Conservation (phyloP, 2,797 vertebrate species). For the Corythornis leucogaster region DNA sequence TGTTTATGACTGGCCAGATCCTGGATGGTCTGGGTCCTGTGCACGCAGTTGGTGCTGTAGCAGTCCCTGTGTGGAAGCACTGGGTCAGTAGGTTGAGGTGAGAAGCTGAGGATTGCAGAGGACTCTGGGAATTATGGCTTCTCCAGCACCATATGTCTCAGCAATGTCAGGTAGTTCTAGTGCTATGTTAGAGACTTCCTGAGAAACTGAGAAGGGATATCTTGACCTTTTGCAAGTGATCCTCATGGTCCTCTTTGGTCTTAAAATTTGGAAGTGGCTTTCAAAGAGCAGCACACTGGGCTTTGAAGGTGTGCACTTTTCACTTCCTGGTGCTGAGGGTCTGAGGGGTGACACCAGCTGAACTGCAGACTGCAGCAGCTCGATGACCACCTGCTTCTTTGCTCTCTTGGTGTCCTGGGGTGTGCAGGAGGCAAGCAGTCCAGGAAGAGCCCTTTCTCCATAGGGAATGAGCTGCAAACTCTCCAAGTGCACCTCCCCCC, state of each 20-base stretch:
- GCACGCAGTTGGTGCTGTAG: neutral
- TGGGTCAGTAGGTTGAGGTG: neutral
- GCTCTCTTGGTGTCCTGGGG: neutral
- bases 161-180: neutral
- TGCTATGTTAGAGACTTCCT: neutral
- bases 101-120: neutral
- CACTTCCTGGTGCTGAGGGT: neutral
- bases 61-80: neutral
- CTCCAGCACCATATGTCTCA: neutral
- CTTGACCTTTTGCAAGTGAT: neutral
- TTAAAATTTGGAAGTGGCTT: neutral
- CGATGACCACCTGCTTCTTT: neutral
- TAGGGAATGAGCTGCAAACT: accelerated
- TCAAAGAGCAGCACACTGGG: accelerated
- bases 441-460: neutral
- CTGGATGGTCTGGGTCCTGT: neutral
- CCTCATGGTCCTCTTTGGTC: neutral
- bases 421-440: neutral
- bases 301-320: accelerated
- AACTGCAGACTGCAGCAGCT: neutral
- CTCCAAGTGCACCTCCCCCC: neutral
- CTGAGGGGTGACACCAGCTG: neutral
- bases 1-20: neutral
- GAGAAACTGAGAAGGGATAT: neutral
- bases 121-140: neutral